Percentiles rank a stretch among this genome's conserved stretches.
These are phyloP conservation scores for Andrena dorsata DNA, from an alignment of 2,888 invertebrate species.

Conservation along the genomic window DNA sequence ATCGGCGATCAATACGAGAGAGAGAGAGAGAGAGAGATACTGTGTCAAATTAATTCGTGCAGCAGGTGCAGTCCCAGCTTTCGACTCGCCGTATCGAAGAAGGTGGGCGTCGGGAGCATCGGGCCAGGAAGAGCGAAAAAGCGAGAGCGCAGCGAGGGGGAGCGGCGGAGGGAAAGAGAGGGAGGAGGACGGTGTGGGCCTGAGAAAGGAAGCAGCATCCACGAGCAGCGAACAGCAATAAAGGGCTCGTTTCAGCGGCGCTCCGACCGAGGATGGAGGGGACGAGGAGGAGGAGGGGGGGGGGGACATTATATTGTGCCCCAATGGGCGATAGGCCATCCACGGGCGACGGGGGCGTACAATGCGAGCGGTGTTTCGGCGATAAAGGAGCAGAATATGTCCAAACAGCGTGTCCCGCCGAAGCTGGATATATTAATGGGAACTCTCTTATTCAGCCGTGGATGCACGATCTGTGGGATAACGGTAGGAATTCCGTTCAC, in stretches of 20 bases:
- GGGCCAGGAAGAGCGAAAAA: conserved; percentile 30
- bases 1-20: background rate
- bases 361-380: conserved; percentile 63
- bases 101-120: conserved; percentile 9
- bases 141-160: conserved; percentile 40
- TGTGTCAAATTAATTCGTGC: conserved; percentile 12
- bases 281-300: background rate
- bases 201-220: conserved; percentile 84
- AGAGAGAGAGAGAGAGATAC: background rate
- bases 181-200: conserved; percentile 68
- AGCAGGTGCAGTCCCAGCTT: conserved; percentile 40
- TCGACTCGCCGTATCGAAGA: background rate
- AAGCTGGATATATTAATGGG: conserved; percentile 55
- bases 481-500: conserved; percentile 60
- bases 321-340: conserved; percentile 51
- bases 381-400: conserved; percentile 63
- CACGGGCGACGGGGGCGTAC: conserved; percentile 42
- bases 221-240: conserved; percentile 78
- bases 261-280: conserved; percentile 20
- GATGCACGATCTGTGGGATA: conserved; percentile 54
- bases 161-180: conserved; percentile 40
- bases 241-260: conserved; percentile 77
- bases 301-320: conserved; percentile 65
- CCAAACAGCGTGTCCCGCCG: conserved; percentile 51
- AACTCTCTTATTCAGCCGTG: conserved; percentile 31